Conservation (phyloP, 2,888 invertebrate species). For the Spialia ferax region DNA sequence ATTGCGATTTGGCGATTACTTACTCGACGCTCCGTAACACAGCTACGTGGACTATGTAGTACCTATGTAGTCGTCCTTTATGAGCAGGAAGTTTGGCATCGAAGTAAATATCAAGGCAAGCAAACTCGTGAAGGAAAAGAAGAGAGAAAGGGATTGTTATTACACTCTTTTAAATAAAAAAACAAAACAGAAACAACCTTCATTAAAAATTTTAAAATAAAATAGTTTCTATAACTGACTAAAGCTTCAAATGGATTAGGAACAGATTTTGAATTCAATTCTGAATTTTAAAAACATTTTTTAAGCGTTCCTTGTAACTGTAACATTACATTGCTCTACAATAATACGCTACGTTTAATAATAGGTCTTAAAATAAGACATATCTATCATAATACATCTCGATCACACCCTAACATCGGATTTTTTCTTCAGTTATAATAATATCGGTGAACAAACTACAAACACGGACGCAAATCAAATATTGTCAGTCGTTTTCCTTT, state of each 20-base stretch:
- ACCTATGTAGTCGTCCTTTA: constrained; percentile 64
- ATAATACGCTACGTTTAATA: no score
- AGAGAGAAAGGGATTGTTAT: constrained; percentile 55
- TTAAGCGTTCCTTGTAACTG: no score
- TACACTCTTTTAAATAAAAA: constrained; percentile 17
- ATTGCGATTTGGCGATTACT: background rate
- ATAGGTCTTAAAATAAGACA: no score
- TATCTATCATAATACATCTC: no score
- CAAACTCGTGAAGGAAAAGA: constrained; percentile 53
- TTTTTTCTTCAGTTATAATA: no score
- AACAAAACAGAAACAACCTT: constrained; percentile 50
- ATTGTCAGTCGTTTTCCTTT: constrained; percentile 10
- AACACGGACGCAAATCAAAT: background rate
- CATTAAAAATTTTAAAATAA: constrained; percentile 44
- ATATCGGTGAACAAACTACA: no score
- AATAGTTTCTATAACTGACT: no score
- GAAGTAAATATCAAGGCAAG: constrained; percentile 80
- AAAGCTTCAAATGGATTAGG: no score
- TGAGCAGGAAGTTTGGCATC: constrained; percentile 73
- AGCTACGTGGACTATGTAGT: background rate
- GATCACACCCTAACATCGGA: no score
- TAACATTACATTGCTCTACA: no score
- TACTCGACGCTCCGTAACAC: background rate
- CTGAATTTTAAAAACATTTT: no score
- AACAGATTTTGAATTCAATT: no score